Percentiles rank a stretch among this genome's conserved stretches.
These are phyloP conservation scores for Salarias fasciatus DNA, from an alignment of 2,797 vertebrate genomes.

Conservation along the genomic window DNA sequence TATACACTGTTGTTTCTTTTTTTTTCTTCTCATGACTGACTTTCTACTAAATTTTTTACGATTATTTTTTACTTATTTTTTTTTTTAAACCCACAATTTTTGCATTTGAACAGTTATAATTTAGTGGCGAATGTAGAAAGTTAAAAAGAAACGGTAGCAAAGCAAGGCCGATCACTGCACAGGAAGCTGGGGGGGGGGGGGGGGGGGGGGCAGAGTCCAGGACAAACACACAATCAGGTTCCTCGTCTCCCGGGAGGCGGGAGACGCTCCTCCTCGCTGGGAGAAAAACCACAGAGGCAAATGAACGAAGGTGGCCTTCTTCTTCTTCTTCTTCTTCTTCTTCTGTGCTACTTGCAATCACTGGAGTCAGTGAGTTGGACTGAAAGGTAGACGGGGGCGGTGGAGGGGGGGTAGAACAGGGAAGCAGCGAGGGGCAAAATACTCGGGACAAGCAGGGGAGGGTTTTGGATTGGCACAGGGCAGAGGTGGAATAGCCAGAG, in stretches of 20 bases:
- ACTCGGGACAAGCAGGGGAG: constrained; percentile 54
- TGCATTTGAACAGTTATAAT: constrained; percentile 92
- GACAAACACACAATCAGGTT: constrained; percentile 86
- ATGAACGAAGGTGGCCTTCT: constrained; percentile 72
- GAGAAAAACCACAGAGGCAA: constrained; percentile 88
- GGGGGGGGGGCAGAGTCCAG: constrained; percentile 89
- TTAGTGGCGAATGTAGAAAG: constrained; percentile 95
- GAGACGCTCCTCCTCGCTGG: constrained; percentile 76
- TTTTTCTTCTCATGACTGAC: constrained; percentile 65
- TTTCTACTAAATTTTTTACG: constrained; percentile 81
- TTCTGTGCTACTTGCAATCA: constrained; percentile 72
- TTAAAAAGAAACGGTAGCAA: constrained; percentile 94
- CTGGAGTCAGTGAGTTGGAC: constrained; percentile 49
- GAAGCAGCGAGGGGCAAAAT: constrained; percentile 58
- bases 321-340: constrained; percentile 25
- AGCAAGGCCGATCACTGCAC: constrained; percentile 94
- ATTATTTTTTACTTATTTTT: constrained; percentile 65
- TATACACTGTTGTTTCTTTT: constrained; percentile 73
- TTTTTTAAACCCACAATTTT: constrained; percentile 67
- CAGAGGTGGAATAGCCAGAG: constrained; percentile 41
- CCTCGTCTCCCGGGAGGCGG: constrained; percentile 75
- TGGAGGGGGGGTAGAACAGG: constrained; percentile 8
- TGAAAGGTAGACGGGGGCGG: constrained; percentile 45
- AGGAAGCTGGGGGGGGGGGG: constrained; percentile 95
- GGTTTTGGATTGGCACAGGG: constrained; percentile 50